phyloP scores from a whole-genome alignment of 2,113 vertebrate genomes.

The Anoplopoma fimbria region DNA sequence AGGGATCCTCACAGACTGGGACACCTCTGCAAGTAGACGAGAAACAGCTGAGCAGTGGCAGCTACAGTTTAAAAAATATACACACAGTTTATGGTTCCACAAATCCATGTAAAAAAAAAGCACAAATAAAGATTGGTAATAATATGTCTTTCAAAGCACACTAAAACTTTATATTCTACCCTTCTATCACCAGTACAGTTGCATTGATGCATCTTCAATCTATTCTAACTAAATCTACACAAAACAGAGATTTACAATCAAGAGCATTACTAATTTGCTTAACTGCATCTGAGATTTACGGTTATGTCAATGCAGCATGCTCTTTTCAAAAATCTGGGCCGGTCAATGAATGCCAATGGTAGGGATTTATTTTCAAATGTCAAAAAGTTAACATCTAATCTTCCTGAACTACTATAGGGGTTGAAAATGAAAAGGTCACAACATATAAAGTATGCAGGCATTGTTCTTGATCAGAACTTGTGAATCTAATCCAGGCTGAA shows the following conservation, averaged over 20 bases:
- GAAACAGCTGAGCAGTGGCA: neutral
- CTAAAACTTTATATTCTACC: neutral
- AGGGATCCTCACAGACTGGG: slow-evolving; percentile 75
- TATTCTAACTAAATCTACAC: neutral
- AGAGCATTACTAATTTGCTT: neutral
- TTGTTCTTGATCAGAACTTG: neutral
- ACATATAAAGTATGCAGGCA: neutral
- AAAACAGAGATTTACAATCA: neutral
- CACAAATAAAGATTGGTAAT: neutral
- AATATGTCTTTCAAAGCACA: neutral
- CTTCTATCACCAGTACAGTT: neutral
- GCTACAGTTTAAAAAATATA: neutral
- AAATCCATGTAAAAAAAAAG: neutral
- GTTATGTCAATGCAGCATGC: neutral
- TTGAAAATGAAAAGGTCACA: too few relatives aligned
- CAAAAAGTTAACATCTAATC: neutral
- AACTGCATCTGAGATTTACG: neutral
- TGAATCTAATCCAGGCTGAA: neutral
- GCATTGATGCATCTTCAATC: neutral
- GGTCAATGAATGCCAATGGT: neutral
- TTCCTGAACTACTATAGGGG: too few relatives aligned
- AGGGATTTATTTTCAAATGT: neutral
- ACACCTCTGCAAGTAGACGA: slow-evolving; percentile 81
- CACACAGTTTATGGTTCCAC: too few relatives aligned
- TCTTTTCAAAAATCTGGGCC: neutral